Percentiles rank a stretch among this genome's conserved stretches.
Conservation (phyloP, 2,888 invertebrate species). For the Cheilosia variabilis region DNA sequence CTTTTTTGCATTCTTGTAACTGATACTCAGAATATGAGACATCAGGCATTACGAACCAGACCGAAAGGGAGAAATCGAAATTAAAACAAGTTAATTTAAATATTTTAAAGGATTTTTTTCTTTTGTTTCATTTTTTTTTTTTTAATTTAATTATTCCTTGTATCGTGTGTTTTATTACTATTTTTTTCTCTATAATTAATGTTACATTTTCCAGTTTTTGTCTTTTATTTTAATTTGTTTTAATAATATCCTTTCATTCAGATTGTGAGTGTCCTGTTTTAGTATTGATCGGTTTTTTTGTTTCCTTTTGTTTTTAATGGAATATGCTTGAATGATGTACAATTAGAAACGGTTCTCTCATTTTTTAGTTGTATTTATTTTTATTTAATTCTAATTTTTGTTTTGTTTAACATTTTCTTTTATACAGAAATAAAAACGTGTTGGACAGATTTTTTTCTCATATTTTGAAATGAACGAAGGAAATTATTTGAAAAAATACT, state of each 20-base stretch:
- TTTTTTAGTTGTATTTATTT: conserved; percentile 21
- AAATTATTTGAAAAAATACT: conserved; percentile 51
- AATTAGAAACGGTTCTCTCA: conserved; percentile 50
- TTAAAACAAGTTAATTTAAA: conserved; percentile 68
- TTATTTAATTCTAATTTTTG: conserved; percentile 10
- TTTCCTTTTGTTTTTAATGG: conserved; percentile 26
- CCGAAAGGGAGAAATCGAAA: conserved; percentile 8
- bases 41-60: neutral
- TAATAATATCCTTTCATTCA: conserved; percentile 61
- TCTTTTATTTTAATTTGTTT: conserved; percentile 55
- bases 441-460: conserved; percentile 56
- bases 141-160: conserved; percentile 69
- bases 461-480: conserved; percentile 33
- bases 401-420: conserved; percentile 27
- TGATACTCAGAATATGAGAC: conserved; percentile 3
- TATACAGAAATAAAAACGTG: conserved; percentile 37
- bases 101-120: conserved; percentile 62
- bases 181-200: conserved; percentile 49
- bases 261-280: conserved; percentile 65
- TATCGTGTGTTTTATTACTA: conserved; percentile 54
- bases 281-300: conserved; percentile 30
- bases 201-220: neutral
- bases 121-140: conserved; percentile 50
- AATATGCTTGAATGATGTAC: conserved; percentile 60
- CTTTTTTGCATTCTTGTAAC: conserved; percentile 7